These are phyloP conservation scores for Eucera pruinosa DNA, from an alignment of 2,888 invertebrate genomes.

Conservation along the genomic window DNA sequence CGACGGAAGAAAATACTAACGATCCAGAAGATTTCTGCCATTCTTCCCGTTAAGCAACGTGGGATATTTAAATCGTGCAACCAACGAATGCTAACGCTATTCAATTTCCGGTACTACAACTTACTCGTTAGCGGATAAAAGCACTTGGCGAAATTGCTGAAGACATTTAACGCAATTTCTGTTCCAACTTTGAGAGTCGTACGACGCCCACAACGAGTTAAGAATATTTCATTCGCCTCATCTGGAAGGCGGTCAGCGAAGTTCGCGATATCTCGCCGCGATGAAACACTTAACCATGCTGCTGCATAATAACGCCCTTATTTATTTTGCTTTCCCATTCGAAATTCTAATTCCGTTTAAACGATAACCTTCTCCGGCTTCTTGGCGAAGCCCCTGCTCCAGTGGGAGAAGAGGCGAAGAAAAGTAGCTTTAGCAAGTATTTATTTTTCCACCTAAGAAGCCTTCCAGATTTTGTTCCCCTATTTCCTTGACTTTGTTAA, in stretches of 20 bases:
- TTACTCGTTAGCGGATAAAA: constrained; percentile 50
- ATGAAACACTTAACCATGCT: constrained; percentile 47
- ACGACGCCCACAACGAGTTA: constrained; percentile 37
- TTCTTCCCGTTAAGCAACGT: too few species aligned
- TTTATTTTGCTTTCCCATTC: constrained; percentile 58
- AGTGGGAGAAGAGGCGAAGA: not conserved
- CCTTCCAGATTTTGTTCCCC: constrained; percentile 1
- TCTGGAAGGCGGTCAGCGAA: constrained; percentile 45
- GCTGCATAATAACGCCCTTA: constrained; percentile 56
- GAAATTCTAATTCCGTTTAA: constrained; percentile 65
- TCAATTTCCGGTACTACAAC: constrained; percentile 40
- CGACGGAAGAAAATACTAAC: not conserved
- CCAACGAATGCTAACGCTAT: constrained; percentile 28
- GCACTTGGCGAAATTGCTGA: constrained; percentile 40
- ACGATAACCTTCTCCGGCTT: constrained; percentile 15
- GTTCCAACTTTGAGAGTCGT: constrained; percentile 41
- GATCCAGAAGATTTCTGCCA: not conserved
- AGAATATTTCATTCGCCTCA: constrained; percentile 59
- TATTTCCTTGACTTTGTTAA: constrained; percentile 9
- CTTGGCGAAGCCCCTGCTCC: not conserved
- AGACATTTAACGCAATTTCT: constrained; percentile 48
- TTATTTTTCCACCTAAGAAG: constrained; percentile 19
- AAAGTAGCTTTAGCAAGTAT: constrained; percentile 17
- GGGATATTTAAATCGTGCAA: constrained; percentile 36
- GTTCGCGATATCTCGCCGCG: constrained; percentile 38